These are phyloP conservation scores for Oceanodroma tethys DNA, from an alignment of 2,113 vertebrate species.

Conservation along the genomic window DNA sequence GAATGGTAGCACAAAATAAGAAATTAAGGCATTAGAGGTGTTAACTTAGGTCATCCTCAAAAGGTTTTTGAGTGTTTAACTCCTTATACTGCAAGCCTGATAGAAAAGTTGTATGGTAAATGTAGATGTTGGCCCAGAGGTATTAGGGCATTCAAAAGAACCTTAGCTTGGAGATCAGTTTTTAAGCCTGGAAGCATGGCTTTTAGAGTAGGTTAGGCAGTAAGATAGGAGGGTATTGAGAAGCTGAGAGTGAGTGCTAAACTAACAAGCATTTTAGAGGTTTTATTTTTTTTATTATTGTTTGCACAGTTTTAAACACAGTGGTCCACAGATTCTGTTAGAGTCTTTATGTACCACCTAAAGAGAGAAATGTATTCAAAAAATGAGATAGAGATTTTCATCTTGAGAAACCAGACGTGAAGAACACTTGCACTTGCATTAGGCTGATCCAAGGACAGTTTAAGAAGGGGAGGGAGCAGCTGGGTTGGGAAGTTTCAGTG, in stretches of 20 bases:
- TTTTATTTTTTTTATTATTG: neutral
- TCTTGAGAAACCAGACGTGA: neutral
- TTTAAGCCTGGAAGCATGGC: neutral
- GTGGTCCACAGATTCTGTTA: neutral
- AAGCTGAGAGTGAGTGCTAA: neutral
- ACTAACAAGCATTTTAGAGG: neutral
- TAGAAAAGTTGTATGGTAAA: neutral
- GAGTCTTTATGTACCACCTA: neutral
- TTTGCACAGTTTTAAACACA: neutral
- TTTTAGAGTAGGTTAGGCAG: neutral
- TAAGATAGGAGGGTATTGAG: fast-evolving
- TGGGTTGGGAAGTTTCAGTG: neutral
- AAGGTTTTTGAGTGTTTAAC: neutral
- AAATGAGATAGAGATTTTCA: neutral
- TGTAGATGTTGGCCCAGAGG: neutral
- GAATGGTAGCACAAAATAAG: neutral
- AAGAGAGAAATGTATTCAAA: neutral
- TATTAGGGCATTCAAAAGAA: neutral
- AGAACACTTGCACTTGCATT: neutral
- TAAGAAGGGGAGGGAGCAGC: neutral
- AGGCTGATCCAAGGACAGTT: neutral
- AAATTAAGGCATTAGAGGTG: neutral
- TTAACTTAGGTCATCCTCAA: neutral
- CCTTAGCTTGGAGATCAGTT: neutral
- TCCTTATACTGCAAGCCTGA: neutral